Evolutionary conservation across 2,797 vertebrate genomes (phyloP).

Genomic region (Propithecus perrieri): DNA sequence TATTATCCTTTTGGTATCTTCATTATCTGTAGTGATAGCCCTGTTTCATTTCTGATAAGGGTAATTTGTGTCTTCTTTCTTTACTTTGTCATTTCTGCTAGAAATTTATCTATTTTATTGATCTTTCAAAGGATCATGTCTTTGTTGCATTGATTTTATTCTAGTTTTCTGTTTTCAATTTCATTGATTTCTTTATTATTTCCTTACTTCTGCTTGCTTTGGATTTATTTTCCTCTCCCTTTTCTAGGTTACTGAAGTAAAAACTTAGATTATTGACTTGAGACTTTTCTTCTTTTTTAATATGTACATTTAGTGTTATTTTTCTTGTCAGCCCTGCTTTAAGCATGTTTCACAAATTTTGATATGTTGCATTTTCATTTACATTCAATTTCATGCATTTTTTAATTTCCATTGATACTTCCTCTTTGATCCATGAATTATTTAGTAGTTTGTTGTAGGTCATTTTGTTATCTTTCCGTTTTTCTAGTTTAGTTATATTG

Average conservation of each 20-base stretch:
- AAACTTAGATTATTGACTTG: too few relatives aligned
- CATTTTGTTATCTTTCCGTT: neutral
- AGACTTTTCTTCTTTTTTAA: too few relatives aligned
- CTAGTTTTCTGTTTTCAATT: neutral
- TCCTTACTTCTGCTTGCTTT: too few relatives aligned
- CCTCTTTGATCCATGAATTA: neutral
- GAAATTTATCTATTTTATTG: neutral
- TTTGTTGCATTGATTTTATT: neutral
- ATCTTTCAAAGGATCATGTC: neutral
- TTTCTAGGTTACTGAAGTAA: too few relatives aligned
- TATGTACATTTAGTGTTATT: neutral
- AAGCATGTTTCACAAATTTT: neutral
- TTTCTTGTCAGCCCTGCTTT: neutral
- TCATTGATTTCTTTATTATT: too few relatives aligned
- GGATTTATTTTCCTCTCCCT: too few relatives aligned
- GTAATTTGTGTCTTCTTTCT: neutral
- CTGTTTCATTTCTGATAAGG: neutral
- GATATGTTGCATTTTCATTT: neutral
- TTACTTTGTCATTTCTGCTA: neutral
- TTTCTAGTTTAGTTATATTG: neutral
- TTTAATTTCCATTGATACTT: neutral
- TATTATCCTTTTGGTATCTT: neutral
- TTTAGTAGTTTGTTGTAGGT: neutral
- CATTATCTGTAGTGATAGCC: neutral
- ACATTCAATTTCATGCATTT: neutral